phyloP scores from a whole-genome alignment of 2,888 invertebrate species.

The Plebejus argus region DNA sequence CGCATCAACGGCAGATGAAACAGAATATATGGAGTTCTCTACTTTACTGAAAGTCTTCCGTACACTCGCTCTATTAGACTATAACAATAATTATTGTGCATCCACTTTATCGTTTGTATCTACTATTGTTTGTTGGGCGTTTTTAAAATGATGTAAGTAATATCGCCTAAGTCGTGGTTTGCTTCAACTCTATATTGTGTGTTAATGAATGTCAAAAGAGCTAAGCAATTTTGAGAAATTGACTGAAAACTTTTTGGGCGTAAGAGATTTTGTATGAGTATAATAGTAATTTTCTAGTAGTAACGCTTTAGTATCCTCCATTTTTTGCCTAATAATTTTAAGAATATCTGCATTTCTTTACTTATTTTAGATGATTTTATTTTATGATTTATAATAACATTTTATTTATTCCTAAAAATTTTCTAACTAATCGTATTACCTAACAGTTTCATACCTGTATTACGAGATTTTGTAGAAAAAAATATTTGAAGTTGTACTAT shows the following conservation, averaged over 20 bases:
- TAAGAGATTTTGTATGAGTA: slow-evolving; percentile 18
- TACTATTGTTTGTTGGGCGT: neutral
- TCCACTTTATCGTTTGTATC: neutral
- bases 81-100: neutral
- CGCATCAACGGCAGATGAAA: too few species aligned
- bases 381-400: slow-evolving; percentile 19
- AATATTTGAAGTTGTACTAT: slow-evolving; percentile 20
- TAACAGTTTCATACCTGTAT: neutral
- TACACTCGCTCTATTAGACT: neutral
- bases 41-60: too few species aligned
- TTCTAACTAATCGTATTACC: neutral
- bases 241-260: slow-evolving; percentile 13
- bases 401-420: slow-evolving; percentile 4
- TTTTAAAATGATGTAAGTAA: neutral
- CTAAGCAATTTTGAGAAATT: slow-evolving; percentile 2
- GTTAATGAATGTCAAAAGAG: neutral
- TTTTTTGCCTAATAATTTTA: slow-evolving; percentile 52
- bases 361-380: slow-evolving; percentile 27
- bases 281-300: slow-evolving; percentile 45
- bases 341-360: slow-evolving; percentile 45
- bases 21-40: too few species aligned
- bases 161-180: slow-evolving; percentile 2
- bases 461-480: slow-evolving; percentile 15
- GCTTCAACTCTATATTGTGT: neutral
- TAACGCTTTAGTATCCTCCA: slow-evolving; percentile 59